Base-by-base conservation (phyloP, 2,113 vertebrate genomes). In the Tychaedon coryphoeus region DNA sequence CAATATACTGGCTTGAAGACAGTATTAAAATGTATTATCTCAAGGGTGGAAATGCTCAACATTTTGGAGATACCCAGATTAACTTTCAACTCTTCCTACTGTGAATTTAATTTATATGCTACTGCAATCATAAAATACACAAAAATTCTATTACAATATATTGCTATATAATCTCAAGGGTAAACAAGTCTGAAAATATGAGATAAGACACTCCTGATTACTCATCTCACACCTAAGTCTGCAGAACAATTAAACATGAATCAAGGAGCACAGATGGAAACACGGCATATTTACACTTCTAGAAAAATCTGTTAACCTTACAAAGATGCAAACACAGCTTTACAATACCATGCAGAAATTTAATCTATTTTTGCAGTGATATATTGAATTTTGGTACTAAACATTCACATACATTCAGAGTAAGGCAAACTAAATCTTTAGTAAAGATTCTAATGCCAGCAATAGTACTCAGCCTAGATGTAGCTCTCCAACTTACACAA, bases 111-210 rank as follows among this genome's bases (percentile, higher is more conserved):
- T 90, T 93, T 88, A 92, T 70, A 80, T 57, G 34, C n/a, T 83
- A 69, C 29, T 86, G 71, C 50, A 83, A 92, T 70, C 40, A 76
- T 20, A 90, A 95, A 94, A 81, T n/a, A 91, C 14, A 91, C 19
- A 87, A 77, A 86, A 74, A 92, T 28, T 79, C n/a, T 40, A 51
- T 80, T 86, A 90, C 45, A 62, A 73, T 57, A 50, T 70, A 90
- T 57, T 90, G 82, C 60, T 17, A 15, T 61, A 90, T 57, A 47
- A 88, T 79, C 86, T 92, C 88, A 79, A 88, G 85, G 16, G 71
- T 86, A 94, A 95, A 79, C 42, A 90, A 95, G 58, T 65, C 71
- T 82, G 88, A 79, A 94, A 94, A 88, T 54, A 74, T 34, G 78
- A 90, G 81, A 78, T 60, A 94, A 91, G 86, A 62, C 75, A 88